Conservation (phyloP, 2,113 vertebrate genomes). For the Serilophus lunatus region DNA sequence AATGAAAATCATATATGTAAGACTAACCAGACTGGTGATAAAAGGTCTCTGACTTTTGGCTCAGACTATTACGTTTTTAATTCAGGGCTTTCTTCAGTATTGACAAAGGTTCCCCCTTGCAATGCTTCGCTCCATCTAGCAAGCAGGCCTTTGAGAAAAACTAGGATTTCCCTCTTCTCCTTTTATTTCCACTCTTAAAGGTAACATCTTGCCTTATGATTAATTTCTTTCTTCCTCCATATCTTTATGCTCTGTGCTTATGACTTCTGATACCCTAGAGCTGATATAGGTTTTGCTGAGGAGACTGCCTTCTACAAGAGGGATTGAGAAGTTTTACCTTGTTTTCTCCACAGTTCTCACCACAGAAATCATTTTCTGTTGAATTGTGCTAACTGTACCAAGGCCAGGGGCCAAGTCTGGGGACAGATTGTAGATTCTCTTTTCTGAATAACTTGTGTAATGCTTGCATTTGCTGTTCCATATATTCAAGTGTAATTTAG, state of each 20-base stretch:
- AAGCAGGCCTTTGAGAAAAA: neutral
- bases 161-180: neutral
- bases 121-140: neutral
- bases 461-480: neutral
- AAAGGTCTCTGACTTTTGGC: neutral
- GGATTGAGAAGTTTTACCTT: neutral
- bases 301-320: neutral
- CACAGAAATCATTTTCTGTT: neutral
- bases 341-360: neutral
- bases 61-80: neutral
- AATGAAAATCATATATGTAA: neutral
- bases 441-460: neutral
- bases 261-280: neutral
- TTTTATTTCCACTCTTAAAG: neutral
- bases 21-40: neutral
- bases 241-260: neutral
- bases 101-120: neutral
- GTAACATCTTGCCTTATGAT: neutral
- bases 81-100: neutral
- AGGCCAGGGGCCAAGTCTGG: neutral
- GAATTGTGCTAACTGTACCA: neutral
- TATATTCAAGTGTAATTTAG: neutral
- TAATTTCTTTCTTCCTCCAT: neutral
- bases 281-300: neutral
- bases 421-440: neutral